Base-by-base conservation (phyloP, 2,888 invertebrate genomes). In the Glomeris marginata region DNA sequence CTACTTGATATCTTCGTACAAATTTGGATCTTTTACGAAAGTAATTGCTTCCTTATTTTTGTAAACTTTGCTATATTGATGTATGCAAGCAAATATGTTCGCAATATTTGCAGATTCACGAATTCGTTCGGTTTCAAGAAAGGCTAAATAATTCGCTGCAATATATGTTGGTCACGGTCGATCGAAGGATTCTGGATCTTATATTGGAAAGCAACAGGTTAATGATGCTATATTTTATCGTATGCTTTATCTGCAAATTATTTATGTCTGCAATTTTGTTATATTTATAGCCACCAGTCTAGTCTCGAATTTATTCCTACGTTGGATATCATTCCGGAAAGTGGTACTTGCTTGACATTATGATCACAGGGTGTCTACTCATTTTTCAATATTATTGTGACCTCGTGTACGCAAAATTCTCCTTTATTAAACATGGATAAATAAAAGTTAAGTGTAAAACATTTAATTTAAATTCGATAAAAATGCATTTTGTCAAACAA, bases 11-110 rank as follows among this genome's bases (percentile, higher is more conserved):
- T 80, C 85, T 62, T 85, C 87, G 8, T 94, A 92, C 71, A 91
- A 92, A 64, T 92, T 81, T 68, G 92, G 94, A 11, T 90, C 92
- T 41, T 92, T 92, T 71, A 78, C 81, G 58, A 91, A 92, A 62
- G 67, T 68, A 56, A 54, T 60, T 55, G 43, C 22, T n/a, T 40
- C 2, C 41, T 11, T 10, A 47, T 41, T 8, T 8, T 28, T 5
- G 28, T 20, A 18, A n/a, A n/a, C n/a, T n/a, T n/a, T n/a, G n/a
- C n/a, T n/a, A n/a, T n/a, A n/a, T n/a, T n/a, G n/a, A n/a, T n/a
- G n/a, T n/a, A n/a, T n/a, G n/a, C n/a, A n/a, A n/a, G n/a, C n/a
- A n/a, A n/a, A 20, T 50, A 51, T 15, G 20, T 28, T 49, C 15
- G 38, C n/a, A 28, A 46, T 46, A 41, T 48, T 52, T 40, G 44